Percentiles rank a stretch among this genome's conserved stretches.
phyloP scores from a whole-genome alignment of 2,797 vertebrate species.

The Taenioides sp. region DNA sequence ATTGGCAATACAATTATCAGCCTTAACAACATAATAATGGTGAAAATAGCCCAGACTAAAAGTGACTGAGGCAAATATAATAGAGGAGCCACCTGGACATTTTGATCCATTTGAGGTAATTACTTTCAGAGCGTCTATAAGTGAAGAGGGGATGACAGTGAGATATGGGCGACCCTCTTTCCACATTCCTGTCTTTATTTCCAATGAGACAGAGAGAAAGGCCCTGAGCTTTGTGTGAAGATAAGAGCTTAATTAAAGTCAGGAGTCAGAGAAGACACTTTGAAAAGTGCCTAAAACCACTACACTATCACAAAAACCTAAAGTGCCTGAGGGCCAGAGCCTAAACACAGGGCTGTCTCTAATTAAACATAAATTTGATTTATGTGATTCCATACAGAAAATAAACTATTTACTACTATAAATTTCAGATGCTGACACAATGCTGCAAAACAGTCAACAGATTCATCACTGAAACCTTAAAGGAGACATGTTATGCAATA shows the following conservation, averaged over 20 bases:
- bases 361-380: conserved; percentile 53
- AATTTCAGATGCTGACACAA: conserved; percentile 20
- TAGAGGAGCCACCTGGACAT: not conserved
- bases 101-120: conserved; percentile 30
- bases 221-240: conserved; percentile 52
- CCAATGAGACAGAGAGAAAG: conserved; percentile 44
- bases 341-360: conserved; percentile 47
- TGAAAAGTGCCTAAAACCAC: conserved; percentile 44
- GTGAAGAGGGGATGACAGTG: conserved; percentile 32
- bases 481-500: no score
- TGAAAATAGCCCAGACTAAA: not conserved
- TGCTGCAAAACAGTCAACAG: conserved; percentile 10
- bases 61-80: conserved; percentile 1
- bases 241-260: conserved; percentile 75
- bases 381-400: conserved; percentile 46
- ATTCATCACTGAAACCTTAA: conserved; percentile 3
- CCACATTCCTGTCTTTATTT: conserved; percentile 54
- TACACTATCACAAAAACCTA: conserved; percentile 63
- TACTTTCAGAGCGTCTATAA: conserved; percentile 40
- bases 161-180: conserved; percentile 49
- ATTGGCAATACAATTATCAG: conserved; percentile 28
- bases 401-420: conserved; percentile 25
- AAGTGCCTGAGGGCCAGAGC: conserved; percentile 58
- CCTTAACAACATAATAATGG: conserved; percentile 24
- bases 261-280: conserved; percentile 46